Evolutionary conservation across 2,888 invertebrate species (phyloP).

Genomic region (Empis livida): DNA sequence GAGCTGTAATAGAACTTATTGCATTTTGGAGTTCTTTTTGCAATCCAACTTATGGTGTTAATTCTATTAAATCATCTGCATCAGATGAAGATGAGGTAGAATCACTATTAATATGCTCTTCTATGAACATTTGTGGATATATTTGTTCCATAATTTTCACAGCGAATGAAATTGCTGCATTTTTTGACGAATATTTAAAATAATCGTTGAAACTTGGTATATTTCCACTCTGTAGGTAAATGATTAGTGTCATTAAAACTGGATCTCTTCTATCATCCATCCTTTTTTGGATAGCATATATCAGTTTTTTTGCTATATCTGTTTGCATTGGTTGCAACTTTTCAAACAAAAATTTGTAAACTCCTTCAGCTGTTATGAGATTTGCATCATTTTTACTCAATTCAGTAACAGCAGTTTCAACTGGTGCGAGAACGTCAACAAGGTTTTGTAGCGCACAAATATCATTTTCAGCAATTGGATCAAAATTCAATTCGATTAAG

Average conservation of each 20-base stretch:
- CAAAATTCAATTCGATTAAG: background rate
- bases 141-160: background rate
- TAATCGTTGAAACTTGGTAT: background rate
- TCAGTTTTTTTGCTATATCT: background rate
- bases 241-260: background rate
- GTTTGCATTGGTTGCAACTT: background rate
- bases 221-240: background rate
- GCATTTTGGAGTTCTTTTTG: background rate
- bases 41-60: background rate
- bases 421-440: background rate
- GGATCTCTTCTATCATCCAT: background rate
- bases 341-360: constrained; percentile 1
- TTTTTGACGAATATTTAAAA: background rate
- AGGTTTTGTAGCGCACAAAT: background rate
- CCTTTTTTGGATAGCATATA: background rate
- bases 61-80: too few species aligned
- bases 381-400: background rate
- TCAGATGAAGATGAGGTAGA: background rate
- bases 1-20: background rate
- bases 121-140: background rate
- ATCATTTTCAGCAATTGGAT: background rate
- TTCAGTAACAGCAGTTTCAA: background rate
- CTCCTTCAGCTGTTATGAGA: constrained; percentile 1
- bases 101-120: background rate
- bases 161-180: background rate